Base-by-base conservation (phyloP, 1,140 invertebrate species). In the Sarcophaga bullata region DNA sequence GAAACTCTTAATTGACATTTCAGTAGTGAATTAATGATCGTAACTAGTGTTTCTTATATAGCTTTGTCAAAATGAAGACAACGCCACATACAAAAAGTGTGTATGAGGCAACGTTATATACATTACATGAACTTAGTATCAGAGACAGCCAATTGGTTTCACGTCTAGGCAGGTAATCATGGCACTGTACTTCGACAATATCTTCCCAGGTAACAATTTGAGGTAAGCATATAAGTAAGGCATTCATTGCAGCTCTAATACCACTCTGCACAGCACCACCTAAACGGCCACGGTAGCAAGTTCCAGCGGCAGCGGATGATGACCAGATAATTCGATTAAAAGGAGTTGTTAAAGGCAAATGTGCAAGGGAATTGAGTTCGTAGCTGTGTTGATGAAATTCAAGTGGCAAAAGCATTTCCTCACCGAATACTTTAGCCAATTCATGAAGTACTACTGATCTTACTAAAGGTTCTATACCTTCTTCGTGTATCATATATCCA, bases 201-300 rank as follows among this genome's bases (percentile, higher is more conserved):
- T 90, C 89, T 49, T 81, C 76, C 87, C 87, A 90, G 48, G 82
- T 73, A 0, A 90, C 87, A 73, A 85, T 82, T 84, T 90, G 89
- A 0, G 89, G 89, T 37, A 87, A 82, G 3, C 89, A 82, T 25
- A 87, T 80, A 8, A 88, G 85, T 0, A 90, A 58, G 1, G 89
- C 87, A 83, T 85, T 85, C 4, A 89, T 82, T 3, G 89, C 89
- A 0, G 89, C 86, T 68, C 89, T 75, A 6, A 86, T n/a, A 6
- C 89, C 89, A 75, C 89, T 90, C 84, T 90, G 86, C 6, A 90
- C 87, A 0, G 89, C 88, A 6, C 89, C 89, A 0, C 85, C 87
- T 73, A 90, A 85, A 5, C 85, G 83, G 37, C 85, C 89, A 62
- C 89, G 89, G 84, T 89, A 87, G 50, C 73, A 83, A 50, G 85